phyloP scores from a whole-genome alignment of 1,140 invertebrate species.

The Stegodyphus dumicola region DNA sequence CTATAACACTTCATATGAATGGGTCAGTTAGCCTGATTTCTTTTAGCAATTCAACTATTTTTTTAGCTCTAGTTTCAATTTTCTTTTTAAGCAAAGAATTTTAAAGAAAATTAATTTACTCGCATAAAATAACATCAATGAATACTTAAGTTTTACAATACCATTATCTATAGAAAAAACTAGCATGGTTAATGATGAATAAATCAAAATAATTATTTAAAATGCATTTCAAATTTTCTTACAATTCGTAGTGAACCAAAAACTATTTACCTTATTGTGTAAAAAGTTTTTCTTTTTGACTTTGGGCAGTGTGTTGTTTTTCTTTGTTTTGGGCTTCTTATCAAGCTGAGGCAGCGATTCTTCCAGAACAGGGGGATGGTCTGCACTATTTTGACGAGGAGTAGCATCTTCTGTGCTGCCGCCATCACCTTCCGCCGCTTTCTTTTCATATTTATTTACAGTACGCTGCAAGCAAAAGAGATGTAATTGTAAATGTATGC shows the following conservation, averaged over 20 bases:
- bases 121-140: background rate
- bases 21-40: no score
- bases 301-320: slow-evolving; percentile 52
- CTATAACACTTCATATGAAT: no score
- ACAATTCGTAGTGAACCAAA: background rate
- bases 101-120: background rate
- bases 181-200: background rate
- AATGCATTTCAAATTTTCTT: background rate
- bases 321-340: slow-evolving; percentile 46
- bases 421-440: slow-evolving; percentile 11
- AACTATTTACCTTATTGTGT: slow-evolving; percentile 28
- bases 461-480: slow-evolving; percentile 28
- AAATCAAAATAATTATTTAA: background rate
- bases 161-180: background rate
- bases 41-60: no score
- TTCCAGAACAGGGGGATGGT: slow-evolving; percentile 46
- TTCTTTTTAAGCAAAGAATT: background rate
- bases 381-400: slow-evolving; percentile 18
- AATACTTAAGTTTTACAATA: background rate
- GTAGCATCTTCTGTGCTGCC: slow-evolving; percentile 22
- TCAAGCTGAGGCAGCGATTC: slow-evolving; percentile 31
- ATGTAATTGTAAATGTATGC: no score
- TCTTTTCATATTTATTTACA: slow-evolving; percentile 41
- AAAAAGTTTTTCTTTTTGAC: slow-evolving; percentile 51
- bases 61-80: no score